Conservation (phyloP, 2,797 vertebrate species). For the Esox masquinongy region DNA sequence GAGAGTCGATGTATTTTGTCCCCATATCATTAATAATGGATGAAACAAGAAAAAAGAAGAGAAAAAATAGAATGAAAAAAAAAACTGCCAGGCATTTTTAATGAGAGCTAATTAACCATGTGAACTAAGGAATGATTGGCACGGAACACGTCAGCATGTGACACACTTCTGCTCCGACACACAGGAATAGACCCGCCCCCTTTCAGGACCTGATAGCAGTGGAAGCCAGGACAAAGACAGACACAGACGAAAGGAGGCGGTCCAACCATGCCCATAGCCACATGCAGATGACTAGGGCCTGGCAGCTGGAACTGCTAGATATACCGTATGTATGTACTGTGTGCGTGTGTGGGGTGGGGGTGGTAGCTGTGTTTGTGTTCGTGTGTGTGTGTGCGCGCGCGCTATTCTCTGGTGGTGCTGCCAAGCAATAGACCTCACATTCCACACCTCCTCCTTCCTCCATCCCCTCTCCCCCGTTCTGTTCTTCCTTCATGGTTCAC, state of each 20-base stretch:
- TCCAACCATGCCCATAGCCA: slow-evolving; percentile 46
- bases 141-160: slow-evolving; percentile 29
- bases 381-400: background rate
- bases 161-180: slow-evolving; percentile 41
- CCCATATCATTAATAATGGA: slow-evolving; percentile 29
- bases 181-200: slow-evolving; percentile 21
- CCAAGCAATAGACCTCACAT: slow-evolving; percentile 18
- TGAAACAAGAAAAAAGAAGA: slow-evolving; percentile 5
- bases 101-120: slow-evolving; percentile 61
- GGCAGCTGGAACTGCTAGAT: slow-evolving; percentile 67
- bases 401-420: slow-evolving; percentile 36
- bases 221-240: background rate
- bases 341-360: background rate
- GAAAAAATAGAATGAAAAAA: background rate
- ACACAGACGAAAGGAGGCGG: slow-evolving; percentile 24
- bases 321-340: slow-evolving; percentile 3
- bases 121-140: slow-evolving; percentile 55
- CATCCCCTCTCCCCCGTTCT: background rate
- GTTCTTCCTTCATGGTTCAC: slow-evolving; percentile 57
- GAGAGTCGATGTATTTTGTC: slow-evolving; percentile 17
- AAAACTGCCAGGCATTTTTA: slow-evolving; percentile 2
- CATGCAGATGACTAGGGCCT: slow-evolving; percentile 44
- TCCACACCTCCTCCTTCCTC: slow-evolving; percentile 17
- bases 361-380: background rate
- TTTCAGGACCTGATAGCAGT: slow-evolving; percentile 23